These are phyloP conservation scores for Palaemon carinicauda DNA, from an alignment of 1,140 invertebrate species.

Conservation along the genomic window DNA sequence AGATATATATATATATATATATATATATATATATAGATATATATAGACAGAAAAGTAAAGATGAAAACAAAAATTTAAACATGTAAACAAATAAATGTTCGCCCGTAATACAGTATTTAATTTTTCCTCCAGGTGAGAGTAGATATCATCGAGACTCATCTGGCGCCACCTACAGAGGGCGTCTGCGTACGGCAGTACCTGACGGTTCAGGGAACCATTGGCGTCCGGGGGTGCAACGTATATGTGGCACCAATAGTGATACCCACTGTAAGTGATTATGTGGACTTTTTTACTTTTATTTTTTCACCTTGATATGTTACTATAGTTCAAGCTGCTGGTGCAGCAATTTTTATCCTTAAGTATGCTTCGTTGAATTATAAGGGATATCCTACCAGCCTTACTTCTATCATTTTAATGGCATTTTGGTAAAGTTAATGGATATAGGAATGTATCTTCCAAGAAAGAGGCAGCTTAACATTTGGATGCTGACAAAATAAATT, in stretches of 20 bases:
- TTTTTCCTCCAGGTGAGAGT: constrained; percentile 3
- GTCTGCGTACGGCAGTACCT: constrained; percentile 25
- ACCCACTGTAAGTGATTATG: constrained; percentile 15
- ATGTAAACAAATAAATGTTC: neutral
- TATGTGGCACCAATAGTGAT: constrained; percentile 40
- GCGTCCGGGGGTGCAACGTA: neutral
- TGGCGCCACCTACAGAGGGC: constrained; percentile 34
- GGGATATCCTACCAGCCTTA: too few species aligned
- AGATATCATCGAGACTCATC: constrained; percentile 27
- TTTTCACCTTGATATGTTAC: too few species aligned
- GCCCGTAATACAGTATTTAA: neutral
- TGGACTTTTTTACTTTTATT: too few species aligned
- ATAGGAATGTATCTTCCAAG: too few species aligned
- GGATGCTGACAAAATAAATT: too few species aligned
- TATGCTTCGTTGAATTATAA: too few species aligned
- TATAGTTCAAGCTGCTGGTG: too few species aligned
- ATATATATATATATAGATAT: constrained; percentile 20
- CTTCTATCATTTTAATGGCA: too few species aligned
- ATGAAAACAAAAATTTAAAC: neutral
- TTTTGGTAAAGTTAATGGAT: too few species aligned
- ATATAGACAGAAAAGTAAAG: neutral
- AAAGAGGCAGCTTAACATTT: too few species aligned
- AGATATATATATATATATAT: constrained; percentile 27
- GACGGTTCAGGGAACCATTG: constrained; percentile 33
- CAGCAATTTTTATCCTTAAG: too few species aligned